Conservation (phyloP, 2,888 invertebrate genomes). For the Tiphia femorata region DNA sequence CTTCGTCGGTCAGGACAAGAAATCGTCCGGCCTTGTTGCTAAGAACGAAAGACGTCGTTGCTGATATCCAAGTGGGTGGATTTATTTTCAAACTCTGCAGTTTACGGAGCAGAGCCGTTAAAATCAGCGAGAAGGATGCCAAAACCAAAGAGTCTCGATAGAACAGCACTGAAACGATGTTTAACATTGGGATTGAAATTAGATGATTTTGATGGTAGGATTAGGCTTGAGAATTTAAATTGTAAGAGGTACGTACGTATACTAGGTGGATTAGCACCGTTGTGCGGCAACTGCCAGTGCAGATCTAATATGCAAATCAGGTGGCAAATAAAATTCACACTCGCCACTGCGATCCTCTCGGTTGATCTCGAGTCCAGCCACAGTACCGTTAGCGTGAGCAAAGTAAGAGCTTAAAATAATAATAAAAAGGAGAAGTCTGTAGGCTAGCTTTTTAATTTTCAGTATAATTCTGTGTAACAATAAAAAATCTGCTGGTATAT, state of each 20-base stretch:
- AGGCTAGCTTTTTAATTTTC: not conserved
- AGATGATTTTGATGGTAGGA: not conserved
- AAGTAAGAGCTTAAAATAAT: slow-evolving; percentile 70
- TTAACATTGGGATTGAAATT: not conserved
- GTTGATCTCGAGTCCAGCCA: slow-evolving; percentile 73
- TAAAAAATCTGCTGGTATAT: too few relatives aligned
- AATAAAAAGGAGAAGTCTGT: slow-evolving; percentile 19
- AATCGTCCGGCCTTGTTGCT: slow-evolving; percentile 51
- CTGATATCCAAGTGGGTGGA: slow-evolving; percentile 55
- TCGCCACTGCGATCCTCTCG: slow-evolving; percentile 72
- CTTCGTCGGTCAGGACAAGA: slow-evolving; percentile 39
- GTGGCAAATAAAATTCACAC: slow-evolving; percentile 75
- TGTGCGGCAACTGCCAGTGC: slow-evolving; percentile 74
- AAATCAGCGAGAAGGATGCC: slow-evolving; percentile 53
- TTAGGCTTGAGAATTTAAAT: not conserved
- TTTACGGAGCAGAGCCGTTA: slow-evolving; percentile 60
- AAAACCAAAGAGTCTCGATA: slow-evolving; percentile 57
- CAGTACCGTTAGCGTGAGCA: slow-evolving; percentile 73
- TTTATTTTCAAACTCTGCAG: slow-evolving; percentile 45
- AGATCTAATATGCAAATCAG: slow-evolving; percentile 74
- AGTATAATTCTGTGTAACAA: not conserved
- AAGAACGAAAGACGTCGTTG: slow-evolving; percentile 43
- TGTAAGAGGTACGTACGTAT: slow-evolving; percentile 67
- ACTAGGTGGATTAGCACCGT: slow-evolving; percentile 74
- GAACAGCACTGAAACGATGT: slow-evolving; percentile 53